Evolutionary conservation across 92 coral and sea anemone genomes (phyloP), one percentile per base, ranked within the genome.

Genomic region (Porites evermanni): DNA sequence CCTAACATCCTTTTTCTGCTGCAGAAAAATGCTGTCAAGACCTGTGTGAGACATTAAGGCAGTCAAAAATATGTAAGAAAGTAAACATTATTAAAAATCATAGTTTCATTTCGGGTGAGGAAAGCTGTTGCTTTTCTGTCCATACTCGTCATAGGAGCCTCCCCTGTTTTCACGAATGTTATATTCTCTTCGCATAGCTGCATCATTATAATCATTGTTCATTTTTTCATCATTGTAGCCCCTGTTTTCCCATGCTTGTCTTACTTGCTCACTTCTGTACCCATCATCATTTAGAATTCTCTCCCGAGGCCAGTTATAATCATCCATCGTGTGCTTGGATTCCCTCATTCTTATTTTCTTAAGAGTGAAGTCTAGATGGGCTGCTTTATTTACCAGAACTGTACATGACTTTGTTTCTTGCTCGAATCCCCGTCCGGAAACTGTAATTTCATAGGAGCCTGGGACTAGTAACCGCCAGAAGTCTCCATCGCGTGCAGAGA

Each of bases 381-480:
- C 94, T 16, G 97, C 92, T 21, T 93, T 91, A 12, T 86, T 78
- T 0, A 95, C 86, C 19, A 79, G 66, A 17, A 97, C 98, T 20
- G 96, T 97, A 47, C 88, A 67, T 4, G 96, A 84, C 80, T 97
- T 89, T 8, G 99, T 89, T 72, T 93, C 95, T 74, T 87, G 97
- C 74, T 97, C 99, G 86, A 86, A 96, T 51, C 98, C 99, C 73
- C 90, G 89, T 63, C 96, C 98, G 70, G 96, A 89, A 63, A 93
- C 99, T 10, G 98, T 93, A 21, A 97, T 91, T 56, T 97, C 99
- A 84, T 97, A 97, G 54, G 99, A 95, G 32, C 99, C 99, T 90
- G 99, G 98, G 10, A 97, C 99, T 70, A 97, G 90, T 18, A 97
- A 79, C 61, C 99, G 89, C 99, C 99, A 97, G 85, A 89, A 97